phyloP scores from a whole-genome alignment of 2,113 vertebrate genomes.

The Ascaphus truei region DNA sequence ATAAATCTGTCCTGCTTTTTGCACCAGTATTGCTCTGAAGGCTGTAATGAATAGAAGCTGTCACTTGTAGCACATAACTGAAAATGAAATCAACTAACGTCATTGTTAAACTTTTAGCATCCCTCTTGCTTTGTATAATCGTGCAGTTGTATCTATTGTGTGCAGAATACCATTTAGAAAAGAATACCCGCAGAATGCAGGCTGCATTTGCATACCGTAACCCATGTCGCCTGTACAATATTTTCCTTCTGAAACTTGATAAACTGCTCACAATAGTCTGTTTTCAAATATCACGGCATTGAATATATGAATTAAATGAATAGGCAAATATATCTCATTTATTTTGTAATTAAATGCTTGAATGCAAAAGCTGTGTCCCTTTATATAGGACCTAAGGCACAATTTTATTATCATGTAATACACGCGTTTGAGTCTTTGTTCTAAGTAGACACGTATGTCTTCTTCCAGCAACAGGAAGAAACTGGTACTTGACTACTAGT shows the following conservation, averaged over 20 bases:
- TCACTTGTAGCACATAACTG: not conserved
- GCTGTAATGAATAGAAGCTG: no score
- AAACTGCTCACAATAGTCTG: not conserved
- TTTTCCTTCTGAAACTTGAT: not conserved
- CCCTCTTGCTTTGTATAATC: not conserved
- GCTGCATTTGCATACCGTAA: not conserved
- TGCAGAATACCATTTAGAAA: not conserved
- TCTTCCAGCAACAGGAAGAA: no score
- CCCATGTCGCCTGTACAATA: not conserved
- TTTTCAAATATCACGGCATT: conserved; percentile 2
- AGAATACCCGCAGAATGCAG: not conserved
- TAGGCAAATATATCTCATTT: conserved; percentile 23
- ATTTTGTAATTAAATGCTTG: conserved; percentile 22
- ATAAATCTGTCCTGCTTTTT: no score
- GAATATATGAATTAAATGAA: conserved; percentile 19
- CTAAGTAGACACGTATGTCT: no score
- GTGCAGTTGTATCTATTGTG: not conserved
- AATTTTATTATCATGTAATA: no score
- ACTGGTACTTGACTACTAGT: no score
- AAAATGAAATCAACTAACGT: not conserved
- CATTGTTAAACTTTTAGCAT: not conserved
- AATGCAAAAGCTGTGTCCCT: conserved; percentile 11
- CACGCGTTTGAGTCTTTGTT: no score
- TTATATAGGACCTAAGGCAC: conserved; percentile 1
- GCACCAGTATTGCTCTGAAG: no score